Conservation (phyloP, 2,888 invertebrate species). For the Brenthis ino region DNA sequence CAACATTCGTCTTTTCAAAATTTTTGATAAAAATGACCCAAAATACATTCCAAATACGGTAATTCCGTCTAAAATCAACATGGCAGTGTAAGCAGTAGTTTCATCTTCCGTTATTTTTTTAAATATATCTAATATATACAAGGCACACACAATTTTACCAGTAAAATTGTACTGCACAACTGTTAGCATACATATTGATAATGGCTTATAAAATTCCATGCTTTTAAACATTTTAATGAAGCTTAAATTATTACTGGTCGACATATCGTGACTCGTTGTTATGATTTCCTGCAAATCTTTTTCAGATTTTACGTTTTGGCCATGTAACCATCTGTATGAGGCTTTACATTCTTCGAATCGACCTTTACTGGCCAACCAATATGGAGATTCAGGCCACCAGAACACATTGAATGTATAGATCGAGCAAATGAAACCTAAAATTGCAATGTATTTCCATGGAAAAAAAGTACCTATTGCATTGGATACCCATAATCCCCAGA, state of each 20-base stretch:
- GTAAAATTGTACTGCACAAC: constrained; percentile 55
- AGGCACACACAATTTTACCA: constrained; percentile 53
- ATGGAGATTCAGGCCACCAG: constrained; percentile 44
- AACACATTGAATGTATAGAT: constrained; percentile 24
- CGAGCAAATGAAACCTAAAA: constrained; percentile 39
- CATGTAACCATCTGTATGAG: constrained; percentile 56
- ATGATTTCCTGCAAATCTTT: constrained; percentile 51
- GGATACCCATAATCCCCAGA: constrained; percentile 50
- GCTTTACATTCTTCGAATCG: constrained; percentile 52
- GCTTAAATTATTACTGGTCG: not conserved
- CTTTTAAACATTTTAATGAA: constrained; percentile 42
- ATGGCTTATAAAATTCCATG: constrained; percentile 53
- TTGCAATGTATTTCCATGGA: constrained; percentile 47
- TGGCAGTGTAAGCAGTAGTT: constrained; percentile 54
- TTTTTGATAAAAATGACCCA: constrained; percentile 43
- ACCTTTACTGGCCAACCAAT: constrained; percentile 58
- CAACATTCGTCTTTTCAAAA: constrained; percentile 47
- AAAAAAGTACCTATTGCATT: constrained; percentile 49
- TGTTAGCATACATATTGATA: constrained; percentile 49
- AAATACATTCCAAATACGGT: constrained; percentile 50
- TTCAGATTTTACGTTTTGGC: constrained; percentile 47
- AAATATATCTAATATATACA: constrained; percentile 59
- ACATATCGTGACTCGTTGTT: constrained; percentile 1
- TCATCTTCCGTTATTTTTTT: constrained; percentile 53
- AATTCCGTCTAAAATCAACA: constrained; percentile 62